These are phyloP conservation scores for Agonopterix subpropinquella DNA, from an alignment of 2,888 invertebrate species.

Conservation along the genomic window DNA sequence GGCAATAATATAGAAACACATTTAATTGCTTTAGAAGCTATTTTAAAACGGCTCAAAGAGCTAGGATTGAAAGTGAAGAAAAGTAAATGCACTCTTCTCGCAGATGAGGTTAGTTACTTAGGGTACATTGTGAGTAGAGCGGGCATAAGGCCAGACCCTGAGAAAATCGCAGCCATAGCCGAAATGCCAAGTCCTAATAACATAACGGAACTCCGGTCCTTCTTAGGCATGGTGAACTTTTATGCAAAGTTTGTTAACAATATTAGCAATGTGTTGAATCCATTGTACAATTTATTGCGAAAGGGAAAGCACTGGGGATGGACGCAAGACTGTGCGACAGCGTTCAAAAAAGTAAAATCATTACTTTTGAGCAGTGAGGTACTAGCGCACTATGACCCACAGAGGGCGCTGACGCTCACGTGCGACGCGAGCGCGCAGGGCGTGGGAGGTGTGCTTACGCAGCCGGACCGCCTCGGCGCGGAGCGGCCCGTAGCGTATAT, in stretches of 20 bases:
- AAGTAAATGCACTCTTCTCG: neutral
- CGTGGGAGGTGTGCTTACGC: neutral
- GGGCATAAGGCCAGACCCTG: neutral
- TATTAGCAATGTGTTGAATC: neutral
- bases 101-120: neutral
- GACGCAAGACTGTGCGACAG: neutral
- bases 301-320: neutral
- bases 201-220: neutral
- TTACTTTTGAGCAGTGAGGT: neutral
- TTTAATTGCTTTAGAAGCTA: neutral
- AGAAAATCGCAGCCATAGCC: neutral
- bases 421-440: constrained; percentile 6
- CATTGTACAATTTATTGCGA: neutral
- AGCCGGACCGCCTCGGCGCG: neutral
- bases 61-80: neutral
- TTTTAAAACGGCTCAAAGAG: neutral
- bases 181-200: neutral
- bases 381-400: constrained; percentile 4
- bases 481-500: constrained; percentile 8
- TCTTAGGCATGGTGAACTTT: constrained; percentile 1
- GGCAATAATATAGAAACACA: neutral
- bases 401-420: neutral
- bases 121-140: neutral
- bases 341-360: neutral
- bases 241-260: neutral